These are phyloP conservation scores for Hemibagrus guttatus DNA, from an alignment of 2,797 vertebrate genomes.

Conservation along the genomic window DNA sequence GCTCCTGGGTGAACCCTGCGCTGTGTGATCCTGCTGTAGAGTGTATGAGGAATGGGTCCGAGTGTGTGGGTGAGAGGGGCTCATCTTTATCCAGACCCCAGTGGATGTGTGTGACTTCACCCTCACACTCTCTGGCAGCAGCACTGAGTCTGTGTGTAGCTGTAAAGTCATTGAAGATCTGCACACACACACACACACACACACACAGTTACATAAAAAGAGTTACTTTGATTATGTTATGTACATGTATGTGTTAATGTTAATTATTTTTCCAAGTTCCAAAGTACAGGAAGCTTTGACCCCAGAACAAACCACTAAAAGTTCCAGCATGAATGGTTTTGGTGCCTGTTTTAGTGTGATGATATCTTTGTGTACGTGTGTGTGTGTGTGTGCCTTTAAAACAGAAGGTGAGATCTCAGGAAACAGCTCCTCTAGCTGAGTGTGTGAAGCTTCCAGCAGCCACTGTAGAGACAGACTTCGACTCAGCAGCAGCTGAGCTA, in stretches of 20 bases:
- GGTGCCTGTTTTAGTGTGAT: not conserved
- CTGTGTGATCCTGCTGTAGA: not conserved
- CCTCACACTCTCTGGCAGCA: not conserved
- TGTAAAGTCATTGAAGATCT: constrained; percentile 49
- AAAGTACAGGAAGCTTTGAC: not conserved
- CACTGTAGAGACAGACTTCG: constrained; percentile 77
- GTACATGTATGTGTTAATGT: not conserved
- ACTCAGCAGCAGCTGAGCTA: constrained; percentile 86
- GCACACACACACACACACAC: constrained; percentile 20
- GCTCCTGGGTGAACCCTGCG: not conserved
- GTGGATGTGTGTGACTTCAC: not conserved
- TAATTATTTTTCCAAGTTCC: not conserved
- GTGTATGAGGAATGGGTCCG: not conserved
- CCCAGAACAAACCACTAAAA: not conserved
- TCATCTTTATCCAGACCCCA: constrained; percentile 13
- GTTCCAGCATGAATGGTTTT: not conserved
- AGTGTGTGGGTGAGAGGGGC: not conserved
- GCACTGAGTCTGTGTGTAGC: constrained; percentile 8
- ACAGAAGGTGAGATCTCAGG: constrained; percentile 87
- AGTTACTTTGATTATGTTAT: no score
- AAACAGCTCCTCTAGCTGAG: constrained; percentile 80
- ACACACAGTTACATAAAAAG: not conserved
- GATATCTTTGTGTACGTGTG: not conserved
- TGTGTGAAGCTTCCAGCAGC: constrained; percentile 77
- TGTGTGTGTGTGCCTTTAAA: constrained; percentile 78